Base-by-base conservation (phyloP, 2,888 invertebrate species). In the Drosophila flavopinicola region DNA sequence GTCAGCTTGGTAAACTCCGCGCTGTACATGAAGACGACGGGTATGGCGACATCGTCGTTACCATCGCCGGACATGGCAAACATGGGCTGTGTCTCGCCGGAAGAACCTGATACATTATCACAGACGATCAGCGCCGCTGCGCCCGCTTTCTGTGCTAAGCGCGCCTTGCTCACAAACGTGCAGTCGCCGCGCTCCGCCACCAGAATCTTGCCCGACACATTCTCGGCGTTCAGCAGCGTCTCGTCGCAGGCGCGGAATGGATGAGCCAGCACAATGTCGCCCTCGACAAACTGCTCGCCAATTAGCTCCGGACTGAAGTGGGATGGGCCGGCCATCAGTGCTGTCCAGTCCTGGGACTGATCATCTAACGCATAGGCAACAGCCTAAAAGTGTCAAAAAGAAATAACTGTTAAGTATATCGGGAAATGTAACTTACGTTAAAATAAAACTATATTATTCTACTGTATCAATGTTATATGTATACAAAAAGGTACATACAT, bases 1-100 rank as follows among this genome's bases (percentile, higher is more conserved):
- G 93, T 90, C n/a, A 98, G 91, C 72, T 94, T 93, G 13, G 54
- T 90, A 1, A 95, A 96, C 90, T 98, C 97, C 60, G 93, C 92
- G 5, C 94, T 93, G 90, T 96, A 98, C 51, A 98, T 93, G 90
- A 98, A 98, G 6, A 98, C 96, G n/a, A 97, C 94, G 0, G 98
- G 97, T 87, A 98, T 97, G 70, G 92, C 93, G 6, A 98, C 95
- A 89, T 98, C 96, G 74, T 96, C 95, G 1, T 92, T 93, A 0
- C 97, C 97, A 91, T 99, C 98, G 1, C 98, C 98, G 0, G 98
- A 97, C 99, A 99, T 99, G 3, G 98, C 97, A 92, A 99, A 99
- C 92, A 98, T 93, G 0, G 96, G 95, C 1, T 96, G 95, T 47
- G 93, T 94, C 25, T 94, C 93, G 37, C 95, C 94, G 51, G 95